These are phyloP conservation scores for Prunella fulvescens DNA, from an alignment of 2,113 vertebrate genomes.

Conservation along the genomic window DNA sequence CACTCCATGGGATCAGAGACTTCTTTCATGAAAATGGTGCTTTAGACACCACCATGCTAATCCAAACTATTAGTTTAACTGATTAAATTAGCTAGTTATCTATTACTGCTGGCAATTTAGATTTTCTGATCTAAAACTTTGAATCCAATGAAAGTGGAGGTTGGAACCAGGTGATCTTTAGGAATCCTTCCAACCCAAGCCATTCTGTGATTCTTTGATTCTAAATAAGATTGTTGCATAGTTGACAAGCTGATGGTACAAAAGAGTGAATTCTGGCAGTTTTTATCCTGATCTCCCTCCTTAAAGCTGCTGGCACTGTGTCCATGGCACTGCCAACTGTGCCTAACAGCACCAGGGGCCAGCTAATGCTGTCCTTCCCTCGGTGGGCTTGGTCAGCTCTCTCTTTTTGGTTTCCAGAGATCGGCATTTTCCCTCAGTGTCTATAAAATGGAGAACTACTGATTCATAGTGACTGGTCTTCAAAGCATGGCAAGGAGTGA, in stretches of 20 bases:
- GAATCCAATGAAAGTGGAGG: not conserved
- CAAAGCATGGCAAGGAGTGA: not conserved
- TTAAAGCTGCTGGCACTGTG: not conserved
- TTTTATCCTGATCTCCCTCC: not conserved
- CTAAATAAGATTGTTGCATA: not conserved
- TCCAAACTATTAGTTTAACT: not conserved
- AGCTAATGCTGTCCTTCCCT: not conserved
- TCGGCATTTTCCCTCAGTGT: not conserved
- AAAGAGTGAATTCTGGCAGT: not conserved
- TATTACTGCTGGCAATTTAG: not conserved
- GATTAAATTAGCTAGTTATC: not conserved
- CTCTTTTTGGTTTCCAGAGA: not conserved
- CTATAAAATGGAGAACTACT: not conserved
- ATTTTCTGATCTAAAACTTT: not conserved
- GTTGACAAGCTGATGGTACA: not conserved
- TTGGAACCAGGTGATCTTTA: not conserved
- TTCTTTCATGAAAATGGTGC: not conserved
- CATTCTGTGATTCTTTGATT: not conserved
- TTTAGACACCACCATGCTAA: not conserved
- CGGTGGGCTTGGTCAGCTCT: not conserved
- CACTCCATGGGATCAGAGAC: fast-evolving
- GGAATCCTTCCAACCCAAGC: not conserved
- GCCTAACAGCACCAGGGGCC: not conserved
- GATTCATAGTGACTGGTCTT: not conserved
- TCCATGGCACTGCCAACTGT: not conserved